Evolutionary conservation across 2,797 vertebrate species (phyloP).

Genomic region (Balearica regulorum): DNA sequence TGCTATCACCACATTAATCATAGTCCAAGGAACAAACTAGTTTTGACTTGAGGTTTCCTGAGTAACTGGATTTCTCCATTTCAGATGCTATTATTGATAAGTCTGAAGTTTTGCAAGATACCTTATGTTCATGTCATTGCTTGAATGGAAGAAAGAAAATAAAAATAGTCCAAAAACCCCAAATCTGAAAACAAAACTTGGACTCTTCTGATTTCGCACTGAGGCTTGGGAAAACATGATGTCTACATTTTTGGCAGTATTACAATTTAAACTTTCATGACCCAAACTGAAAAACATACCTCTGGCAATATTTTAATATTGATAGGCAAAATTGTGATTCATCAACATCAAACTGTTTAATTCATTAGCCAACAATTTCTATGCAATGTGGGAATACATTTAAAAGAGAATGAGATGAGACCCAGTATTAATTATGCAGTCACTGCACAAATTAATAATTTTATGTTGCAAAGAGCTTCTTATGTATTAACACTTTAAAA

Average conservation of each 20-base stretch:
- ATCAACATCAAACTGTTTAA: conserved; percentile 64
- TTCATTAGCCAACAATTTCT: conserved; percentile 45
- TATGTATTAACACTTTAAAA: not conserved
- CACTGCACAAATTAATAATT: conserved; percentile 28
- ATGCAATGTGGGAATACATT: conserved; percentile 41
- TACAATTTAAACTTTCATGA: conserved; percentile 14
- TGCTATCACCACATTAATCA: conserved; percentile 45
- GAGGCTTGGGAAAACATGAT: not conserved
- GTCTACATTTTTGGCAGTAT: not conserved
- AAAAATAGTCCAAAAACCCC: not conserved
- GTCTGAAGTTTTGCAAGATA: conserved; percentile 23
- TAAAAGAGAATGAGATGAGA: conserved; percentile 42
- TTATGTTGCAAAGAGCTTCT: not conserved
- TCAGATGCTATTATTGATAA: conserved; percentile 38
- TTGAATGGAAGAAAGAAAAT: not conserved
- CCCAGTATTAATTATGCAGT: conserved; percentile 50
- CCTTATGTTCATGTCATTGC: conserved; percentile 23
- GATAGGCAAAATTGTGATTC: conserved; percentile 62
- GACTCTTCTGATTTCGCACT: not conserved
- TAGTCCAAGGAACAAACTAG: conserved; percentile 26
- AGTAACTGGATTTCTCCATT: conserved; percentile 15
- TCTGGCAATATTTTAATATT: conserved; percentile 64
- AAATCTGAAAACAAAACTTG: not conserved
- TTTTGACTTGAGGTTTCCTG: conserved; percentile 34
- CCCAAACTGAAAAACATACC: conserved; percentile 42